Percentiles rank a stretch among this genome's conserved stretches.
These are phyloP conservation scores for Parnassius orleans DNA, from an alignment of 2,888 invertebrate genomes.

Conservation along the genomic window DNA sequence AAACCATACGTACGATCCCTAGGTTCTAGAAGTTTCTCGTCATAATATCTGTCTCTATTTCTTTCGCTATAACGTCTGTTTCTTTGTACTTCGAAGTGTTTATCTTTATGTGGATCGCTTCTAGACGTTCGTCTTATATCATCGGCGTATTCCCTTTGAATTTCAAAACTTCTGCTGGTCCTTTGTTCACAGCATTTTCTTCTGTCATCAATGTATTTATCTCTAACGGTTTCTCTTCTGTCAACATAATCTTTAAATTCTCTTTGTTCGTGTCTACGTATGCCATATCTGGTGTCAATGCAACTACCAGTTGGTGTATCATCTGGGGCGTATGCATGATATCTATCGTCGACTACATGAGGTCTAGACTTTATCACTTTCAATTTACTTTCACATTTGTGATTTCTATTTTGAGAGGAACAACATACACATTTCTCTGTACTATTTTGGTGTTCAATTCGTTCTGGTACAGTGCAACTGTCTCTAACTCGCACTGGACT, in stretches of 20 bases:
- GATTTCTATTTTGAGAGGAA: slow-evolving; percentile 33
- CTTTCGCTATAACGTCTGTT: slow-evolving; percentile 46
- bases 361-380: slow-evolving; percentile 45
- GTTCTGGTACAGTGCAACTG: slow-evolving; percentile 33
- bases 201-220: slow-evolving; percentile 48
- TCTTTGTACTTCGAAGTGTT: slow-evolving; percentile 42
- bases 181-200: slow-evolving; percentile 54
- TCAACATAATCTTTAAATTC: slow-evolving; percentile 50
- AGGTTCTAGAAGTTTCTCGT: slow-evolving; percentile 39
- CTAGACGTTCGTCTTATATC: slow-evolving; percentile 54
- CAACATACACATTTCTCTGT: slow-evolving; percentile 43
- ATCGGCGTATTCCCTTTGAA: slow-evolving; percentile 50
- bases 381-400: slow-evolving; percentile 53
- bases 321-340: slow-evolving; percentile 46
- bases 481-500: slow-evolving; percentile 43
- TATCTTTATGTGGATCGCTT: slow-evolving; percentile 52
- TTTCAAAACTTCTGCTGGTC: slow-evolving; percentile 63
- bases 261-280: slow-evolving; percentile 35
- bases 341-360: slow-evolving; percentile 39
- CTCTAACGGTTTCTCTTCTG: slow-evolving; percentile 33
- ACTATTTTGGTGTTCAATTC: slow-evolving; percentile 27
- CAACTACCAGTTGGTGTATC: slow-evolving; percentile 46
- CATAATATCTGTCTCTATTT: slow-evolving; percentile 26
- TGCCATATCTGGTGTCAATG: slow-evolving; percentile 40
- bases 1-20: slow-evolving; percentile 31